Base-by-base conservation (phyloP, 2,888 invertebrate genomes). In the Philereme transversata region DNA sequence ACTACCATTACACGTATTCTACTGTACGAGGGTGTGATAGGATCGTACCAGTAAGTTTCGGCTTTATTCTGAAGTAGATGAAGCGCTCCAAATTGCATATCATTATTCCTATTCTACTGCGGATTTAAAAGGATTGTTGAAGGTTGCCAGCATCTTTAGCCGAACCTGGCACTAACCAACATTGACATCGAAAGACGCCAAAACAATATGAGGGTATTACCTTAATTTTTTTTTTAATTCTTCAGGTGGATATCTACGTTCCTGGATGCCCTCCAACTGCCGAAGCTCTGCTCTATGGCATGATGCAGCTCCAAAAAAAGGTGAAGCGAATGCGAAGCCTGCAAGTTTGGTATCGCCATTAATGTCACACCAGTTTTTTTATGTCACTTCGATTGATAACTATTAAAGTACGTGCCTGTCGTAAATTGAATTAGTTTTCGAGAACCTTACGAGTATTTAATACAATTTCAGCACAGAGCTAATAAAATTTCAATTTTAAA, bases 1-100 rank as follows among this genome's bases (percentile, higher is more conserved):
- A 99, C 85, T 99, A 99, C 86, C 99, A 99, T 89, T 99, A 99
- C 86, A 99, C 99, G 4, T 99, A 99, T 83, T 96, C 98, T 0
- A 99, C 99, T 40, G 98, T 99, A 0, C 93, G 91, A 1, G 91
- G 91, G 0, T 80, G 79, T 41, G 88, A 91, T 55, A 82, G 90
- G 57, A 83, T 91, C 83, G 75, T 89, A 55, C 88, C 90, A 70
- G 90, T 92, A 69, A 79, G 70, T 45, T 38, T 10, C 7, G 5
- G 22, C 22, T 22, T 22, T 22, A 22, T 22, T 3, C 22, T 2
- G 22, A 22, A 1, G 22, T 22, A 22, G 22, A 22, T 3, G 22
- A 22, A 22, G 22, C 22, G 22, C 22, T 22, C 22, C 3, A 22
- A 3, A 22, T 22, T 22, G 22, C 22, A 3, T 22, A n/a, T n/a